Percentiles rank a stretch among this genome's conserved stretches.
Evolutionary conservation across 2,888 invertebrate species (phyloP).

Genomic region (Nomada flava): DNA sequence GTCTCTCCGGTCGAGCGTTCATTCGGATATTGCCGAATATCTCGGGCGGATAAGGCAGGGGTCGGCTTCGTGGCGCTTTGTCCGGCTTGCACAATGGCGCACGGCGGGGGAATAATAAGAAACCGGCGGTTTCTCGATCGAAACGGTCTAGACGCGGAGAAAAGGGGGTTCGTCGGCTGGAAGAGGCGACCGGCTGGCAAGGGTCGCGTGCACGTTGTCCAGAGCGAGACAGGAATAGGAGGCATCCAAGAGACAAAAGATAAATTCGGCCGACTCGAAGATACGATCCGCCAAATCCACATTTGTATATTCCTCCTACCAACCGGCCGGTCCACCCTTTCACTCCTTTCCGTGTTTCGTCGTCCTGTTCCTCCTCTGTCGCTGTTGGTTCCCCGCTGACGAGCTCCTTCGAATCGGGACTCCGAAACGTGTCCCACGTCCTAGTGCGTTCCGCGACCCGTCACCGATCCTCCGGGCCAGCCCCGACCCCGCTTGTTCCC

Average conservation of each 20-base stretch:
- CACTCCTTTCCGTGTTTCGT: conserved; percentile 1
- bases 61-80: conserved; percentile 72
- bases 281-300: conserved; percentile 79
- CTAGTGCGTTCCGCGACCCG: conserved; percentile 53
- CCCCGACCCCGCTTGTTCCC: neutral
- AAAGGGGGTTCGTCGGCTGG: conserved; percentile 9
- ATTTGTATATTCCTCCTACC: conserved; percentile 78
- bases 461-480: conserved; percentile 42
- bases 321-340: conserved; percentile 40
- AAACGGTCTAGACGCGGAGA: conserved; percentile 62
- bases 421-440: conserved; percentile 42
- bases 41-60: conserved; percentile 71
- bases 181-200: conserved; percentile 5
- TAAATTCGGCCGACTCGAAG: conserved; percentile 74
- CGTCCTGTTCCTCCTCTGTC: neutral
- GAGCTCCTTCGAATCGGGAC: neutral
- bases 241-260: conserved; percentile 75
- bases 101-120: conserved; percentile 76
- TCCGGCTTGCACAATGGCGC: conserved; percentile 74
- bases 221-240: conserved; percentile 34
- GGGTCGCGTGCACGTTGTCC: conserved; percentile 9
- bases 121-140: conserved; percentile 78
- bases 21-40: conserved; percentile 79
- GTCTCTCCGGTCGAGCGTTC: conserved; percentile 70
- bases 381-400: conserved; percentile 28